phyloP scores from a whole-genome alignment of 23 tunicate species.

The Oikopleura vanhoeffeni region DNA sequence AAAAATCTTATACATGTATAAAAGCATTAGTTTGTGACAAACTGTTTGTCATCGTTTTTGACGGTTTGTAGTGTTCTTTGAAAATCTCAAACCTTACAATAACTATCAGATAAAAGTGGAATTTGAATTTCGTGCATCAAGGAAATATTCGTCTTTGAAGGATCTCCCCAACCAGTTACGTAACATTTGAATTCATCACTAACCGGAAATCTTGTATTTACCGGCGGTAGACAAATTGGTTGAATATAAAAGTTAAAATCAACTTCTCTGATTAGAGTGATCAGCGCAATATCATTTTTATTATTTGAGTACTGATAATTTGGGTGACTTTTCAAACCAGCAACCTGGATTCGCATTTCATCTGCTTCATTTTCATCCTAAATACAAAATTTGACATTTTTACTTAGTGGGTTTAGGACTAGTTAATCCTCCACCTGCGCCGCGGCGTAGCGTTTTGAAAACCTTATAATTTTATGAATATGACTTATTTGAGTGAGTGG shows the following conservation, averaged over 20 bases:
- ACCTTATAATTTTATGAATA: too few relatives aligned
- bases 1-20: too few relatives aligned
- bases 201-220: not conserved
- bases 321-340: not conserved
- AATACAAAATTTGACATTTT: too few relatives aligned
- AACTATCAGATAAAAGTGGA: not conserved
- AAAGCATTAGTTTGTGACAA: too few relatives aligned
- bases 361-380: not conserved
- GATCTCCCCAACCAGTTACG: not conserved
- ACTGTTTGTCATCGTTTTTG: too few relatives aligned
- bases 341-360: not conserved
- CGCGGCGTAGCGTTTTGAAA: too few relatives aligned
- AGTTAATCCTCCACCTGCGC: too few relatives aligned
- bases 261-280: not conserved
- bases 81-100: not conserved
- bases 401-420: too few relatives aligned
- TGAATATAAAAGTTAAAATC: not conserved
- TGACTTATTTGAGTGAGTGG: too few relatives aligned
- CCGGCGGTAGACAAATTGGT: not conserved
- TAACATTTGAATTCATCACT: not conserved
- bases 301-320: not conserved
- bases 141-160: not conserved
- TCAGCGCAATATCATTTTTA: not conserved
- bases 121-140: not conserved
- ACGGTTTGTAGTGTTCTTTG: too few relatives aligned